Evolutionary conservation across 2,888 invertebrate genomes (phyloP), one percentile per base, ranked within the genome.

Genomic region (Athalia cordata): DNA sequence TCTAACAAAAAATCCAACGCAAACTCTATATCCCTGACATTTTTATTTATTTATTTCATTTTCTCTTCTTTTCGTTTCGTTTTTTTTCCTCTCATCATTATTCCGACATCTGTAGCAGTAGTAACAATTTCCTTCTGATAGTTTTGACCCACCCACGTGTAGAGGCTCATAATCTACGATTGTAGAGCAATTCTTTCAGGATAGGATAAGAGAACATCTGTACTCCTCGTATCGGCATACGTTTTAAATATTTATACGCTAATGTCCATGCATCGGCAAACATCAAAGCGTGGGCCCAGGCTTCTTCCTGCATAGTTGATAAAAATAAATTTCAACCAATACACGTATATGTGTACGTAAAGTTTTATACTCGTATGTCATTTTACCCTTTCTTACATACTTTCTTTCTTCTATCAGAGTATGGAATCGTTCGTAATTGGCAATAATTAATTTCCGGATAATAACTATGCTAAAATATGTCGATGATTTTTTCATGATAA

Each of bases 231-330:
- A 75, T 75, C 75, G 75, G 75, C 57, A 47, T 61, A 80, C 83
- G 84, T 81, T 87, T 86, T 89, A 89, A 89, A 88, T 88, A 88
- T 89, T 89, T 88, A 88, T 88, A 86, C 86, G 86, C 83, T 86
- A 85, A 85, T 86, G 86, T 84, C 84, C 84, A 85, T 85, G 85
- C 84, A 83, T 82, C 83, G 84, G 85, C 83, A 84, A 84, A 89
- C 88, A 89, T 89, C 89, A 89, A 89, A 89, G 89, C 86, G 82
- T 82, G 77, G 81, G 75, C 81, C 77, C 76, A 66, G 77, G 68
- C 84, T 84, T 29, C 29, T 29, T 84, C 83, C 85, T 85, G 85
- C 86, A 84, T 86, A 86, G 83, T 87, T 85, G 84, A 87, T 87
- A 85, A 87, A 89, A 89, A 89, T 89, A 89, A 87, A 89, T 89